Percentiles rank a stretch among this genome's conserved stretches.
Evolutionary conservation across 1,140 invertebrate genomes (phyloP).

Genomic region (Eulimnadia texana): DNA sequence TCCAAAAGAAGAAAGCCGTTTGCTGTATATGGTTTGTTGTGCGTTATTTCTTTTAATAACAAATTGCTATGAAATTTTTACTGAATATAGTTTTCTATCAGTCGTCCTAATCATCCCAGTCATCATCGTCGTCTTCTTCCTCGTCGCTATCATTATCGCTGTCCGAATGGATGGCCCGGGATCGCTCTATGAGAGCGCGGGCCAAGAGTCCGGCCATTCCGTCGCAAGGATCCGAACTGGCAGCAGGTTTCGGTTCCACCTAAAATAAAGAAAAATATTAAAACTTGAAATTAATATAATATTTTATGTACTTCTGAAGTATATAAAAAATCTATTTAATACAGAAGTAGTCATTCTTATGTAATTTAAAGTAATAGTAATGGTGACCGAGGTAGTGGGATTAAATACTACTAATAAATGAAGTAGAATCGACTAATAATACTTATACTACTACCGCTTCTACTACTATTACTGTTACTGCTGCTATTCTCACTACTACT

Average conservation of each 20-base stretch:
- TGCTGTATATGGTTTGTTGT: too few species aligned
- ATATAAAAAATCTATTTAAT: constrained; percentile 8
- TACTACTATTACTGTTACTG: too few species aligned
- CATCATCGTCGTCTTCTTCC: constrained; percentile 46
- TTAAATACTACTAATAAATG: too few species aligned
- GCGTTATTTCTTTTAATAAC: too few species aligned
- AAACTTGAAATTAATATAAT: not conserved
- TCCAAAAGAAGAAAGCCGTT: too few species aligned
- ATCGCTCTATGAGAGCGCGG: constrained; percentile 54
- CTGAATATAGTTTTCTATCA: not conserved
- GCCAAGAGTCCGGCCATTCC: constrained; percentile 64
- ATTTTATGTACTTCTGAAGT: not conserved
- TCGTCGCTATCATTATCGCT: constrained; percentile 31
- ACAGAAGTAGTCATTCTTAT: too few species aligned
- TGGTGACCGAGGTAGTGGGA: too few species aligned
- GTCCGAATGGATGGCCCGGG: constrained; percentile 45
- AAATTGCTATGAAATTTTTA: not conserved
- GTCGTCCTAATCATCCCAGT: constrained; percentile 46
- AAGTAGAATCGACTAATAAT: too few species aligned
- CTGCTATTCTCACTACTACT: too few species aligned
- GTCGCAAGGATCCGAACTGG: constrained; percentile 27
- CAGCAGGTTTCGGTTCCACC: constrained; percentile 19
- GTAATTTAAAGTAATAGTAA: too few species aligned
- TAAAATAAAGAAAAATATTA: not conserved
- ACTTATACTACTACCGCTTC: too few species aligned